Percentiles rank a stretch among this genome's conserved stretches.
These are phyloP conservation scores for Diglossa brunneiventris DNA, from an alignment of 2,113 vertebrate genomes.

Conservation along the genomic window DNA sequence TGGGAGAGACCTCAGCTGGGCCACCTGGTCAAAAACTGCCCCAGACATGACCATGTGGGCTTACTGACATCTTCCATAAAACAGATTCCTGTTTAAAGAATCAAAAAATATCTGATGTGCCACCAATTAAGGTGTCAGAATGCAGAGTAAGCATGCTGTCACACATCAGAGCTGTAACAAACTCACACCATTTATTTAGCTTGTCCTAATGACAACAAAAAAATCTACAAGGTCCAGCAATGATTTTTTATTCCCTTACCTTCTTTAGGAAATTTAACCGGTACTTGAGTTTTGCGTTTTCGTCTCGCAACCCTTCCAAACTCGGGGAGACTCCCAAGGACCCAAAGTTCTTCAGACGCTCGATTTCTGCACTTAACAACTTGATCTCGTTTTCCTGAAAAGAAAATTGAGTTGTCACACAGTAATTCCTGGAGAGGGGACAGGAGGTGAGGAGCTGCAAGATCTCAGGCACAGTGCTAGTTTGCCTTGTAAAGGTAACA, in stretches of 20 bases:
- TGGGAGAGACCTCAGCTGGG: not conserved
- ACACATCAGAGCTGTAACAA: not conserved
- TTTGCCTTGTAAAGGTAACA: not conserved
- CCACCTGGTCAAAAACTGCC: not conserved
- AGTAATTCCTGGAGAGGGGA: not conserved
- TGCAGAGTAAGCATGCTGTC: not conserved
- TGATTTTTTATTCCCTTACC: constrained; percentile 67
- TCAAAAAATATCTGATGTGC: not conserved
- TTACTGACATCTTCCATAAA: not conserved
- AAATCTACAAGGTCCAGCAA: rapidly evolving
- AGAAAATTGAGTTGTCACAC: not conserved
- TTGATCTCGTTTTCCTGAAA: constrained; percentile 87
- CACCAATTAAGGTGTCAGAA: not conserved
- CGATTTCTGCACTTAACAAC: constrained; percentile 83
- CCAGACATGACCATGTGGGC: not conserved
- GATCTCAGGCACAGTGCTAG: not conserved
- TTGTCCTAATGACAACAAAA: not conserved
- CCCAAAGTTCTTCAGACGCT: constrained; percentile 80
- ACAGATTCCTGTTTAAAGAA: not conserved
- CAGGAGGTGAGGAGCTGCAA: not conserved
- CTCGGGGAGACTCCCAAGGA: constrained; percentile 62
- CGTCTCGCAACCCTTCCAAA: constrained; percentile 83
- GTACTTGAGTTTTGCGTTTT: constrained; percentile 90
- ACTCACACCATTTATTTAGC: not conserved
- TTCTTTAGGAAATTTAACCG: constrained; percentile 86